Conservation (phyloP, 2,888 invertebrate genomes). For the Drosophila setosimentum region DNA sequence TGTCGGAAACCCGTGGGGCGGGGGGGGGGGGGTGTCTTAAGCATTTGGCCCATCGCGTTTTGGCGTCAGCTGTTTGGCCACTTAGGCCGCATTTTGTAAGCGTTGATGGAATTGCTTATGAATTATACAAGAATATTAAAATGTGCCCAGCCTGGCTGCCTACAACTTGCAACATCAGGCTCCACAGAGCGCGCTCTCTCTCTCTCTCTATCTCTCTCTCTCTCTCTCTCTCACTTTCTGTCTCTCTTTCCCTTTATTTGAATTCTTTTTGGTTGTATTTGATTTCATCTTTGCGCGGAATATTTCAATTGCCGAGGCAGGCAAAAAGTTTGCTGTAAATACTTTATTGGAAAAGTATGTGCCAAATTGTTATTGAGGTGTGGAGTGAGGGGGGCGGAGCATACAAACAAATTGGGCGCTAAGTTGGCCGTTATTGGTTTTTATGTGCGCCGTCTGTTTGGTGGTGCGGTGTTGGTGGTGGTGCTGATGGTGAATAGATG, state of each 20-base stretch:
- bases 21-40: background rate
- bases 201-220: background rate
- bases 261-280: conserved; percentile 42
- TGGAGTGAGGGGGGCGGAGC: conserved; percentile 12
- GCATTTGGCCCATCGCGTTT: conserved; percentile 11
- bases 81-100: conserved; percentile 81
- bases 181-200: background rate
- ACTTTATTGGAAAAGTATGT: conserved; percentile 81
- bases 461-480: background rate
- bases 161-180: conserved; percentile 43
- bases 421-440: conserved; percentile 77
- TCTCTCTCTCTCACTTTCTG: background rate
- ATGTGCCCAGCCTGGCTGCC: conserved; percentile 57
- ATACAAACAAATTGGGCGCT: conserved; percentile 80
- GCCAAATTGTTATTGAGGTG: conserved; percentile 77
- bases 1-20: too few species aligned
- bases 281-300: conserved; percentile 57
- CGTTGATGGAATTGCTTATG: conserved; percentile 85
- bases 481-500: background rate
- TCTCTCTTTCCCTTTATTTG: background rate
- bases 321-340: conserved; percentile 66
- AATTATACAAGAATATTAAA: conserved; percentile 84
- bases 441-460: conserved; percentile 53
- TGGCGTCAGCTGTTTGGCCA: conserved; percentile 85
- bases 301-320: conserved; percentile 73